A percentile compares a stretch with the other conserved stretches of the same genome.
phyloP scores from a whole-genome alignment of 2,797 vertebrate genomes.

The Poeciliopsis paucimaculata region DNA sequence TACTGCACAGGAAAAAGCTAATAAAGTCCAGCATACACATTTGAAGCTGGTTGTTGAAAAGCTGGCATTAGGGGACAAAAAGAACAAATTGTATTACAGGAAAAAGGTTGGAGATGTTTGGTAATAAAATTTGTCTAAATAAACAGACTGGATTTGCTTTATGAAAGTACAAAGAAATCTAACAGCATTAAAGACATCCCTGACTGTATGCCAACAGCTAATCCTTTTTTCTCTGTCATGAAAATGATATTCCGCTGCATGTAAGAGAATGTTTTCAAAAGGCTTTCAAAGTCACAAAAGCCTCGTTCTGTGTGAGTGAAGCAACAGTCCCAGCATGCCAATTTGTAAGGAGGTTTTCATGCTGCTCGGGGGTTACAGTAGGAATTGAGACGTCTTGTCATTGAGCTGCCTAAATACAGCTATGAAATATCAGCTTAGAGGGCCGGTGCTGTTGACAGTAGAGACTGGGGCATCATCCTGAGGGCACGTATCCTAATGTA shows the following conservation, averaged over 20 bases:
- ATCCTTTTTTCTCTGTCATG: conserved; percentile 17
- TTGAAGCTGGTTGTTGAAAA: conserved; percentile 11
- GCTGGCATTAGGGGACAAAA: background rate
- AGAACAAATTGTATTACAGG: background rate
- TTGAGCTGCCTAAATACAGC: conserved; percentile 76
- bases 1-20: conserved; percentile 43
- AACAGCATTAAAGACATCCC: background rate
- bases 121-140: background rate
- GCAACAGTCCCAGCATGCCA: conserved; percentile 68
- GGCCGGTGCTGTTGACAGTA: conserved; percentile 48
- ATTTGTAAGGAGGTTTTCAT: conserved; percentile 60
- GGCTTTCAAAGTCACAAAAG: conserved; percentile 63
- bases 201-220: conserved; percentile 31
- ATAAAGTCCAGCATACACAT: conserved; percentile 25
- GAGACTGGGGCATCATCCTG: conserved; percentile 23
- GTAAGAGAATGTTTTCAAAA: conserved; percentile 64
- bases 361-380: conserved; percentile 49
- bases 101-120: background rate
- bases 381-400: conserved; percentile 77
- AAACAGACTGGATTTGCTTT: background rate
- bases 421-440: conserved; percentile 72
- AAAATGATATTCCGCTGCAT: conserved; percentile 38
- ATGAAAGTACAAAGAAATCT: conserved; percentile 9
- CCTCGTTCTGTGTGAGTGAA: conserved; percentile 60
- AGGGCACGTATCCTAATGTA: background rate